phyloP scores from a whole-genome alignment of 2,888 invertebrate genomes.

The Dryobotodes eremita region DNA sequence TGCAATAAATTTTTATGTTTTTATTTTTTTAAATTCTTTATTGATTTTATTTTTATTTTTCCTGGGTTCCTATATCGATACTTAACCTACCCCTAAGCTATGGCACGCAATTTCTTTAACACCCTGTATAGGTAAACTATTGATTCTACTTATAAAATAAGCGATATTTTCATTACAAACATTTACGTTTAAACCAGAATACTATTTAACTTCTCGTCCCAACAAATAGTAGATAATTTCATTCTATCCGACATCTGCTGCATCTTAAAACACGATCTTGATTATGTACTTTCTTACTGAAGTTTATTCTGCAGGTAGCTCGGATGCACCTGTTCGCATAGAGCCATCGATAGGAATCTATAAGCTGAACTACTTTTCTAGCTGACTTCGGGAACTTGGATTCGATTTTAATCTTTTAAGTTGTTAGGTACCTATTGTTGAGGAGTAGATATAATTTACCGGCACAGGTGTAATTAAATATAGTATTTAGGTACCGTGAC shows the following conservation, averaged over 20 bases:
- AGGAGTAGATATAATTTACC: constrained; percentile 1
- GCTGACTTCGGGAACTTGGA: constrained; percentile 46
- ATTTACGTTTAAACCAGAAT: neutral
- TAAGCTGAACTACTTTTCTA: constrained; percentile 38
- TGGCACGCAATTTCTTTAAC: too few species aligned
- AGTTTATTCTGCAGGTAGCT: constrained; percentile 52
- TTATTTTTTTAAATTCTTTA: too few species aligned
- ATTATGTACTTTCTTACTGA: constrained; percentile 47
- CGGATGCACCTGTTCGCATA: constrained; percentile 54
- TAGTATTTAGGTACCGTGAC: neutral
- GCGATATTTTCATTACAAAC: neutral
- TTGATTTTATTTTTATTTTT: too few species aligned
- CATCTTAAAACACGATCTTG: constrained; percentile 51
- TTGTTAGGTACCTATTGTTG: constrained; percentile 13
- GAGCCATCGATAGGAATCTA: constrained; percentile 54
- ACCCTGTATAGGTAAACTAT: neutral
- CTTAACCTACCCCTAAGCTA: too few species aligned
- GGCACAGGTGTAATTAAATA: neutral
- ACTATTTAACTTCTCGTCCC: neutral
- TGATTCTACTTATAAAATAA: neutral
- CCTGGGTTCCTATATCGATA: too few species aligned
- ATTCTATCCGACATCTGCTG: constrained; percentile 38
- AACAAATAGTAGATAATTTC: constrained; percentile 25
- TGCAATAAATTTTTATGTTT: too few species aligned
- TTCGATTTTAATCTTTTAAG: constrained; percentile 49